Evolutionary conservation across 1,140 invertebrate species (phyloP), one percentile per base, ranked within the genome.

Genomic region (Cryptotermes secundus): DNA sequence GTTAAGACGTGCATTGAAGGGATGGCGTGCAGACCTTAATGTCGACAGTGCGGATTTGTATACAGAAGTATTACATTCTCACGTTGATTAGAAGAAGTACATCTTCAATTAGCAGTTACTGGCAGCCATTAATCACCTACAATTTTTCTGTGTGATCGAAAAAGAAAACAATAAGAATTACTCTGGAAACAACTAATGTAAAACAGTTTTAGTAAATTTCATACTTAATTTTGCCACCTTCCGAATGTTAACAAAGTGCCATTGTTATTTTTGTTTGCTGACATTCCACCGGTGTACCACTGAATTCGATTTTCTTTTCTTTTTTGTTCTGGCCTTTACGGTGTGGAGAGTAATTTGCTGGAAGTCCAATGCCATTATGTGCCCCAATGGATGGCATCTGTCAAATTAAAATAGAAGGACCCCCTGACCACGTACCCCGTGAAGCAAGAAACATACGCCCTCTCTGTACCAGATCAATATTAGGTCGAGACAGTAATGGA

Each of bases 181-280:
- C n/a, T 72, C 59, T 26, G n/a, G 59, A 26, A n/a, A 72, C 26
- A 31, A 10, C 59, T n/a, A 72, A 31, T 72, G 7, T 72, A 72
- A 72, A 72, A 72, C 59, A 72, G 59, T 72, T 72, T n/a, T n/a
- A 72, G 59, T n/a, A 26, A 72, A 26, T 72, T 72, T n/a, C 59
- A 72, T 72, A 72, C 59, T 72, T 31, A 72, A 72, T 72, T 72
- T 72, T n/a, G 10, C 59, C 59, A 7, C 26, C 59, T 72, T 72
- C n/a, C 31, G 31, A 72, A 72, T n/a, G 26, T 72, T 31, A 72
- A 72, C 59, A 72, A 26, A 72, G 31, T 72, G 26, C 59, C 59
- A 31, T 6, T 72, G 59, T 72, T 72, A 31, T 72, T 72, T 72
- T 72, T 72, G 59, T 72, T 65, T 72, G n/a, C 7, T 31, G 31